Evolutionary conservation across 1,140 invertebrate genomes (phyloP), one percentile per base, ranked within the genome.

Genomic region (Calosoma granatense): DNA sequence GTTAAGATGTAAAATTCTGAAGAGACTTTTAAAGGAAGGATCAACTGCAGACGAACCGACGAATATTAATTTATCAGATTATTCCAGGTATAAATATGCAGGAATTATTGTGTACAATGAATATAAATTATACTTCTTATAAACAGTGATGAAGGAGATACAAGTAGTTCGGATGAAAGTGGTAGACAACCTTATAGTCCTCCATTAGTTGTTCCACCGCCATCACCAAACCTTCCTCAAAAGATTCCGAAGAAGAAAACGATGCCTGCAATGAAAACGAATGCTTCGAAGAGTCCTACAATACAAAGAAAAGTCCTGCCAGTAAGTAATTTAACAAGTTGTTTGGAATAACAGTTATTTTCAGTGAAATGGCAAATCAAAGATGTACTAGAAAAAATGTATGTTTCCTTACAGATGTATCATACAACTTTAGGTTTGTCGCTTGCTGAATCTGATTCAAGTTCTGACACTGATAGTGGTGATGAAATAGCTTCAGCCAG

Each of bases 41-140:
- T 92, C 89, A 1, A 92, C 82, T 70, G 88, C 89, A 11, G 89
- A 92, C 64, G 88, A 92, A 67, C 90, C 90, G 19, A 83, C 85
- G 0, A 91, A 91, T 70, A 89, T 93, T 58, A 80, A 83, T 54
- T 70, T 93, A 11, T 90, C 88, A 23, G 88, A 91, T 73, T 90
- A 91, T 67, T 90, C 88, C 0, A 91, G 88, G 88, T 89, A 74
- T 22, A 47, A 43, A 56, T 22, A 55, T 21, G 53, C 23, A 51
- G 57, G 59, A 30, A 56, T 12, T 14, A 53, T 15, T 17, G 0
- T 23, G n/a, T 54, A 19, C 36, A 9, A 53, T 53, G 20, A 53
- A 52, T 57, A 53, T 26, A 6, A 2, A 22, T 19, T 53, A 57
- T 53, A 53, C 30, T 56, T 57, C 20, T 62, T 63, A 63, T 57